Conservation (phyloP, 2,797 vertebrate genomes). For the Petrocephalus schoutedeni region DNA sequence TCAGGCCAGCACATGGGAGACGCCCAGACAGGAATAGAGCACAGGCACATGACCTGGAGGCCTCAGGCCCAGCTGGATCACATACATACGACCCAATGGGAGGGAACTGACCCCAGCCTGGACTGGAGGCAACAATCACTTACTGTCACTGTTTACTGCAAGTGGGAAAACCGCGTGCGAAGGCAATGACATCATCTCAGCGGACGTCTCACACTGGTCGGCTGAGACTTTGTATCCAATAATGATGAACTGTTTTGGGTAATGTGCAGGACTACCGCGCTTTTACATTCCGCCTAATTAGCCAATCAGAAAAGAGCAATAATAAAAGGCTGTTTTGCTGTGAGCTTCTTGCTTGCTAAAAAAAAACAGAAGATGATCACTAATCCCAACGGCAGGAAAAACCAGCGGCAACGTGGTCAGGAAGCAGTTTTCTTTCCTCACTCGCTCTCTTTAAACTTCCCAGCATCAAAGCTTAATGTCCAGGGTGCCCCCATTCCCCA, state of each 20-base stretch:
- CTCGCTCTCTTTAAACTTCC: neutral
- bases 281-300: neutral
- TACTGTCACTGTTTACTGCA: neutral
- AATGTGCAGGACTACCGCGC: neutral
- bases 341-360: neutral
- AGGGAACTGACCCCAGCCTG: neutral
- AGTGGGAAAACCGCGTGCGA: neutral
- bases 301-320: neutral
- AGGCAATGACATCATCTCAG: neutral
- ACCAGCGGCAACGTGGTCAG: neutral
- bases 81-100: neutral
- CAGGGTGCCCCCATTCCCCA: neutral
- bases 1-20: neutral
- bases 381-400: neutral
- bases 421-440: neutral
- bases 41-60: neutral
- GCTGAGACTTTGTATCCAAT: neutral
- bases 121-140: neutral
- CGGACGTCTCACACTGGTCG: neutral
- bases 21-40: neutral
- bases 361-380: neutral
- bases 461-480: neutral
- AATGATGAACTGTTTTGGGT: neutral
- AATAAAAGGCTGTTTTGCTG: neutral
- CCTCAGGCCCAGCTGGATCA: neutral